A percentile compares a stretch with the other conserved stretches of the same genome.
Evolutionary conservation across 2,888 invertebrate genomes (phyloP).

Genomic region (Hoplodrina ambigua): DNA sequence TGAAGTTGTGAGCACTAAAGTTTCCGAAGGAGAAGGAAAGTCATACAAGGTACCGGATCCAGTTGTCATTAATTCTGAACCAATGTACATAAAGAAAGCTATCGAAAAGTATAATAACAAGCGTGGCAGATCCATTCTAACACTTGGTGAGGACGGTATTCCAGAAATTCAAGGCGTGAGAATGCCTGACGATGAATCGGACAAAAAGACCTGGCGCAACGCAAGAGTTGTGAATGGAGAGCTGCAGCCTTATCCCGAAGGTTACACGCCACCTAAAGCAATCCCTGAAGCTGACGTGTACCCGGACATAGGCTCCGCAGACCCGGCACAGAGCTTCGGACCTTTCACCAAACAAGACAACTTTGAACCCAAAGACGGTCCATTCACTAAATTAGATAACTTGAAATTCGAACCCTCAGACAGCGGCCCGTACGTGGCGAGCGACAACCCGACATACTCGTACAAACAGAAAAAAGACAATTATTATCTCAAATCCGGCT

Average conservation of each 20-base stretch:
- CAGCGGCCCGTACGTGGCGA: slow-evolving; percentile 80
- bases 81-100: slow-evolving; percentile 90
- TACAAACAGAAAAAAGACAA: slow-evolving; percentile 86
- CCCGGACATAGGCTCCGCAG: slow-evolving; percentile 80
- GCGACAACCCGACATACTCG: slow-evolving; percentile 78
- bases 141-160: slow-evolving; percentile 93
- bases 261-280: slow-evolving; percentile 92
- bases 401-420: slow-evolving; percentile 82
- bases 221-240: slow-evolving; percentile 96
- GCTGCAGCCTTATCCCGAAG: slow-evolving; percentile 93
- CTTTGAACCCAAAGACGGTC: slow-evolving; percentile 89
- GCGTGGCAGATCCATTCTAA: slow-evolving; percentile 91
- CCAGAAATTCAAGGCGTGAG: slow-evolving; percentile 95
- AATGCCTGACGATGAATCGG: slow-evolving; percentile 95
- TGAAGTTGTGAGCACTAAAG: slow-evolving; percentile 87
- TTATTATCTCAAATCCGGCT: slow-evolving; percentile 84
- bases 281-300: slow-evolving; percentile 90
- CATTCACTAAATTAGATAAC: slow-evolving; percentile 91
- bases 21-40: slow-evolving; percentile 86
- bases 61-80: slow-evolving; percentile 92
- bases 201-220: slow-evolving; percentile 96
- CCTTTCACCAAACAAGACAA: slow-evolving; percentile 92
- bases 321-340: slow-evolving; percentile 85
- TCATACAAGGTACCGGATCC: slow-evolving; percentile 92
- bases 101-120: slow-evolving; percentile 89